Evolutionary conservation across 2,797 vertebrate species (phyloP).

Genomic region (Eutrigla gurnardus): DNA sequence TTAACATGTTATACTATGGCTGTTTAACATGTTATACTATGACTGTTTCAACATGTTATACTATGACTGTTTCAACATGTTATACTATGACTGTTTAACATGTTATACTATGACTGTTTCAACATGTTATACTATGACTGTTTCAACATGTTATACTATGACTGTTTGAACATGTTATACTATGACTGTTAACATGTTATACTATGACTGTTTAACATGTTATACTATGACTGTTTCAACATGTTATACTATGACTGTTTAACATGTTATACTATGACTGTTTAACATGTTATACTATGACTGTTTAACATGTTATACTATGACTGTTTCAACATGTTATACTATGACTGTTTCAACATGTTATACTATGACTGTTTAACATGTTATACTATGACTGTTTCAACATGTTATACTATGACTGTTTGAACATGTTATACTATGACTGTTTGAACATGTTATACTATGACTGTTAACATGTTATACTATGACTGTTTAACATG

Average conservation of each 20-base stretch:
- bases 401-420: no score
- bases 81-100: no score
- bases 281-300: no score
- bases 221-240: neutral
- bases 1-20: neutral
- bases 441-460: no score
- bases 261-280: neutral
- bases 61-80: neutral
- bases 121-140: neutral
- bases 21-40: neutral
- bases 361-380: neutral
- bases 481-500: no score
- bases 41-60: neutral
- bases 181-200: neutral
- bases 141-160: neutral
- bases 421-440: no score
- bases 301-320: no score
- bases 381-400: no score
- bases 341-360: no score
- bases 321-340: no score
- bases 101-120: neutral
- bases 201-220: neutral
- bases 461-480: neutral
- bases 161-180: neutral
- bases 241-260: neutral